phyloP scores from a whole-genome alignment of 2,797 vertebrate species.

The Melanotaenia boesemani region DNA sequence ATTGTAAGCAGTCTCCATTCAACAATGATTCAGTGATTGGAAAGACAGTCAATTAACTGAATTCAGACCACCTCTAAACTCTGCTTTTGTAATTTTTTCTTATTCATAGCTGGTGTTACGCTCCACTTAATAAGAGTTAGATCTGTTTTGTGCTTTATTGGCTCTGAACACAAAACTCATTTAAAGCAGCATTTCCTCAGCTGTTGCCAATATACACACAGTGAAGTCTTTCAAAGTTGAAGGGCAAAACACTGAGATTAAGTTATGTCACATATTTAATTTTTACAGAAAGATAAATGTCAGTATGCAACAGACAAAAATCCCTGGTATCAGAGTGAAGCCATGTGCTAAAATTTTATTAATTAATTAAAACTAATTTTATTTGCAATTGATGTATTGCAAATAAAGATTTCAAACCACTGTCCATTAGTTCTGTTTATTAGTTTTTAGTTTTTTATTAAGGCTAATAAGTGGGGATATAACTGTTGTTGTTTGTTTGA shows the following conservation, averaged over 20 bases:
- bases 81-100: not conserved
- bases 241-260: not conserved
- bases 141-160: conserved; percentile 24
- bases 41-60: not conserved
- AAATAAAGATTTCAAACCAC: not conserved
- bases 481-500: conserved; percentile 33
- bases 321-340: not conserved
- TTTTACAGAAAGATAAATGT: not conserved
- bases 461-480: conserved; percentile 16
- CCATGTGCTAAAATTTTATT: not conserved
- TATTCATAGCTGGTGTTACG: conserved; percentile 6
- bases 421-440: not conserved
- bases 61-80: not conserved
- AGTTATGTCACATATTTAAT: not conserved
- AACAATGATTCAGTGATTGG: not conserved
- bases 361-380: not conserved
- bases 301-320: conserved; percentile 10
- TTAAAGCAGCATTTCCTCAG: conserved; percentile 30
- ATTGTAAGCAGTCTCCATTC: not conserved
- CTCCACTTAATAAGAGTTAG: conserved; percentile 34
- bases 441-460: conserved; percentile 11
- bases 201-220: conserved; percentile 4
- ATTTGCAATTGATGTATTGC: not conserved
- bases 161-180: conserved; percentile 25
- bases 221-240: not conserved